Evolutionary conservation across 2,113 vertebrate genomes (phyloP).

Genomic region (Myxocyprinus asiaticus): DNA sequence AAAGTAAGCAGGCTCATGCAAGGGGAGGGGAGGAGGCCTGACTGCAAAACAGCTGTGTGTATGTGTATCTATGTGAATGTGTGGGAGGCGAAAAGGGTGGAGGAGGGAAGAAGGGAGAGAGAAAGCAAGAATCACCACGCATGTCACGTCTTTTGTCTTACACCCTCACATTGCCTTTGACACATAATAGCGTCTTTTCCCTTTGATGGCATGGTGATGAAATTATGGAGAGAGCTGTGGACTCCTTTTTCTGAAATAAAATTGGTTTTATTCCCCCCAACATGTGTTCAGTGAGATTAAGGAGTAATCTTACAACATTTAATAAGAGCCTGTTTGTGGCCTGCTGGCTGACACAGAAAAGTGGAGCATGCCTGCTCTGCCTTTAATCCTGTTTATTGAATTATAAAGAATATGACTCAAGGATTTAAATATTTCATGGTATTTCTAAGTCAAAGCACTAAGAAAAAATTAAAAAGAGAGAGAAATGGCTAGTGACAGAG

Average conservation of each 20-base stretch:
- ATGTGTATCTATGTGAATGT: neutral
- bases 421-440: slow-evolving; percentile 75
- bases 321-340: slow-evolving; percentile 73
- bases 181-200: slow-evolving; percentile 63
- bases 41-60: slow-evolving; percentile 52
- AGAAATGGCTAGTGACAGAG: slow-evolving; percentile 31
- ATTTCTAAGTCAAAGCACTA: slow-evolving; percentile 69
- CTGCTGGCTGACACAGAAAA: slow-evolving; percentile 73
- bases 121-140: slow-evolving; percentile 55
- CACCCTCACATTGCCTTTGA: slow-evolving; percentile 60
- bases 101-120: slow-evolving; percentile 48
- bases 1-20: slow-evolving; percentile 62
- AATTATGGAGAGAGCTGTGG: slow-evolving; percentile 77
- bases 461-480: slow-evolving; percentile 31
- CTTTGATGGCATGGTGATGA: slow-evolving; percentile 67
- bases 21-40: slow-evolving; percentile 56
- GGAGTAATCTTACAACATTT: slow-evolving; percentile 80
- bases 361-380: slow-evolving; percentile 68
- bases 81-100: neutral
- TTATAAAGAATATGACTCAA: slow-evolving; percentile 79
- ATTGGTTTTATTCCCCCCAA: slow-evolving; percentile 91
- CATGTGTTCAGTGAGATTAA: slow-evolving; percentile 90
- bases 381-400: slow-evolving; percentile 84
- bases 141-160: slow-evolving; percentile 61
- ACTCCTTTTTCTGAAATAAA: slow-evolving; percentile 84